These are phyloP conservation scores for Corythornis vintsioides DNA, from an alignment of 2,113 vertebrate genomes.

Conservation along the genomic window DNA sequence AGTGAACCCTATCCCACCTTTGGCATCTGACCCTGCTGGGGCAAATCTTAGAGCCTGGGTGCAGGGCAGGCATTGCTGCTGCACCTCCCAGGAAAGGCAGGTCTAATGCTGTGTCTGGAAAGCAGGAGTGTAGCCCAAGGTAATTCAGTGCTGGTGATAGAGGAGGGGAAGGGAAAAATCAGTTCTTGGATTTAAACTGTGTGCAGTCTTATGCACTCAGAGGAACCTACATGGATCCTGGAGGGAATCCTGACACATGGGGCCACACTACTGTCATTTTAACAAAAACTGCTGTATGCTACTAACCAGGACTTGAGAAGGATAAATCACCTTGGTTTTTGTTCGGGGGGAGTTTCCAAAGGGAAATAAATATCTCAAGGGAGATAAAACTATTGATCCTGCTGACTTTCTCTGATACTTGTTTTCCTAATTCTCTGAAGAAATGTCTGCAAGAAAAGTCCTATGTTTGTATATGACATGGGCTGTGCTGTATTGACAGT, in stretches of 20 bases:
- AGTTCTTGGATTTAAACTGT: background rate
- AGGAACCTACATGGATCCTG: background rate
- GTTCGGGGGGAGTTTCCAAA: background rate
- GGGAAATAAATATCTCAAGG: background rate
- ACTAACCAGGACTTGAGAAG: background rate
- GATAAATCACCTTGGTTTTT: background rate
- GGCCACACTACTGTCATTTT: background rate
- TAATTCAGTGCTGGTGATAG: background rate
- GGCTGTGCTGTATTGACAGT: background rate
- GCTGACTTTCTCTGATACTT: background rate
- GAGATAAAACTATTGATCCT: background rate
- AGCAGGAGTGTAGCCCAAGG: background rate
- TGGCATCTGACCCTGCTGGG: background rate
- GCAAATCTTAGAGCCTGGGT: background rate
- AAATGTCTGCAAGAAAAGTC: background rate
- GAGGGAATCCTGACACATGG: background rate
- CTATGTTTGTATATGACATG: background rate
- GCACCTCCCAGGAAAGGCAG: background rate
- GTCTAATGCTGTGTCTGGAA: background rate
- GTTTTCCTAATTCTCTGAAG: background rate
- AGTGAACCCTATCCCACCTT: background rate
- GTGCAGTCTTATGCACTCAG: accelerated
- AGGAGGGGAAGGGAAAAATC: background rate
- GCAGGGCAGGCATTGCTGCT: background rate
- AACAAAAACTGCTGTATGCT: background rate